phyloP scores from a whole-genome alignment of 2,888 invertebrate genomes.

The Xiphydria camelus region DNA sequence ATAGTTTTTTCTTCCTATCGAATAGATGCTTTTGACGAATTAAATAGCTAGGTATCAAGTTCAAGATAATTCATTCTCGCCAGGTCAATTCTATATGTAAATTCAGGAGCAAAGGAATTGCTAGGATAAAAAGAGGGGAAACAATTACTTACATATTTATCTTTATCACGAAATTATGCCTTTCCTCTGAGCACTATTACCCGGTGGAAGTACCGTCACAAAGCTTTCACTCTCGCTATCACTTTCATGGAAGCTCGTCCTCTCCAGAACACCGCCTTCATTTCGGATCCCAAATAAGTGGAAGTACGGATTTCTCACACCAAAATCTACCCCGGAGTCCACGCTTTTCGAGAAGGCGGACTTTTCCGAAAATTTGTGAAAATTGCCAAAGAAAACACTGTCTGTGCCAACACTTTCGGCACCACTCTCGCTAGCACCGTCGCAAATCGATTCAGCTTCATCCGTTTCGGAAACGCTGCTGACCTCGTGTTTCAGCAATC shows the following conservation, averaged over 20 bases:
- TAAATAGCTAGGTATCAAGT: no score
- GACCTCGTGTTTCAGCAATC: conserved; percentile 46
- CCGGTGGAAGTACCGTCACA: conserved; percentile 55
- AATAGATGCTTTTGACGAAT: no score
- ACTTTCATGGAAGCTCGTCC: conserved; percentile 48
- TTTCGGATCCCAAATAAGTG: conserved; percentile 24
- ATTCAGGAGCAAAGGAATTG: no score
- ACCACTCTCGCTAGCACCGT: conserved; percentile 84
- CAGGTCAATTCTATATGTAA: no score
- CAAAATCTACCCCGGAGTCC: conserved; percentile 43
- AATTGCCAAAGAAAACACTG: conserved; percentile 82
- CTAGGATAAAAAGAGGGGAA: no score
- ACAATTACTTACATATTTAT: no score
- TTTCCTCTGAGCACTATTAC: not conserved
- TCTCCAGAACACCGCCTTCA: conserved; percentile 29
- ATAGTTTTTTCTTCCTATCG: no score
- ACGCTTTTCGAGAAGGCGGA: conserved; percentile 40
- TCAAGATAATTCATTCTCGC: no score
- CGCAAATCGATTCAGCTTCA: conserved; percentile 78
- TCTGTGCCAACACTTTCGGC: conserved; percentile 86
- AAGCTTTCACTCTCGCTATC: conserved; percentile 60
- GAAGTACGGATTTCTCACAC: conserved; percentile 26
- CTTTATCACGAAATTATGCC: not conserved
- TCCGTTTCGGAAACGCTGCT: conserved; percentile 74
- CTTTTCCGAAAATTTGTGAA: conserved; percentile 59